Evolutionary conservation across 2,888 invertebrate genomes (phyloP).

Genomic region (Kryphioiulus occultus): DNA sequence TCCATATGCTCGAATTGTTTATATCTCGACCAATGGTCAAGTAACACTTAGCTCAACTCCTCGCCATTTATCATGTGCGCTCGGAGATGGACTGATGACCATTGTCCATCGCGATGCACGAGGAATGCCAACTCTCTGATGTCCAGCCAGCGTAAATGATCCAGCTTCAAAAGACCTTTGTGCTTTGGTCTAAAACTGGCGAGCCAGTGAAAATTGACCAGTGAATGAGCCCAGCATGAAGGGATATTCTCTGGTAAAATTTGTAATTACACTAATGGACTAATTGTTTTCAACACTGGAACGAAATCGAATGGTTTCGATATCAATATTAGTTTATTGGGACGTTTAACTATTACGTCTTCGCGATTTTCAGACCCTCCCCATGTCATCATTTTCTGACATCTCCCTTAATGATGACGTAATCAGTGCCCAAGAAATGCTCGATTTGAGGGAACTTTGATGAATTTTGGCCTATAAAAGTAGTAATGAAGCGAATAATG

Average conservation of each 20-base stretch:
- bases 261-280: constrained; percentile 12
- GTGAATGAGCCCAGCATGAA: background rate
- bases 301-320: background rate
- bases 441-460: too few relatives aligned
- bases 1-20: constrained; percentile 18
- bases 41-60: constrained; percentile 32
- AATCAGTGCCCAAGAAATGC: too few relatives aligned
- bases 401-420: too few relatives aligned
- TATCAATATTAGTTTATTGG: too few relatives aligned
- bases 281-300: background rate
- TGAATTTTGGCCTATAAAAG: too few relatives aligned
- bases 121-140: background rate
- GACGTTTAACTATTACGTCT: too few relatives aligned
- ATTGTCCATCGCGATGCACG: background rate
- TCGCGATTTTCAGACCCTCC: too few relatives aligned
- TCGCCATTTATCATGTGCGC: constrained; percentile 11
- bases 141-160: constrained; percentile 1
- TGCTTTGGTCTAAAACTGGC: background rate
- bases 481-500: too few relatives aligned
- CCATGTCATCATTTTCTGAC: too few relatives aligned
- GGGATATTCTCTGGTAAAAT: background rate
- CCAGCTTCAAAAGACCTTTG: background rate
- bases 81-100: constrained; percentile 27
- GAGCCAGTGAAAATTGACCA: background rate
- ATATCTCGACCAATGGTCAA: constrained; percentile 18